Conservation (phyloP, 2,797 vertebrate genomes). For the Characodon lateralis region DNA sequence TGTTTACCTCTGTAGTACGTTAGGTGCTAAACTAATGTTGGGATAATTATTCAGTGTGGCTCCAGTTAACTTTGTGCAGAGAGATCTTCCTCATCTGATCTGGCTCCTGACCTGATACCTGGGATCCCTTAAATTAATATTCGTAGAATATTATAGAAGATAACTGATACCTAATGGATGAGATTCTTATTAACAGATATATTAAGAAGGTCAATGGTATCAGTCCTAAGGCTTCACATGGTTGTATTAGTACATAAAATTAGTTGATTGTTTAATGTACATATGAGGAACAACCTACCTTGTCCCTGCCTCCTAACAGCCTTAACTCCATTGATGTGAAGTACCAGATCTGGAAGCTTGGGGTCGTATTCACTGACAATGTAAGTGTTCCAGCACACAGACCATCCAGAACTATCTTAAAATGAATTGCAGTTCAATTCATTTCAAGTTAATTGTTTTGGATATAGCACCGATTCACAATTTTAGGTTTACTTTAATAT, state of each 20-base stretch:
- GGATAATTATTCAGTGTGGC: too few species aligned
- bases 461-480: not conserved
- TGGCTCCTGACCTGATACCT: too few species aligned
- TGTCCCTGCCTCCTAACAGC: slow-evolving; percentile 68
- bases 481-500: not conserved
- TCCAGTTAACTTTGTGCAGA: too few species aligned
- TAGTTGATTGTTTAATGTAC: not conserved
- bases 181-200: not conserved
- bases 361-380: slow-evolving; percentile 96
- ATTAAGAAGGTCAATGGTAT: not conserved
- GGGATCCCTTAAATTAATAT: too few species aligned
- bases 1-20: too few species aligned
- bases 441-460: not conserved
- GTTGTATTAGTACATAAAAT: not conserved
- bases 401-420: not conserved
- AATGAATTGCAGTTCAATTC: too few species aligned
- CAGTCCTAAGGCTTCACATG: not conserved
- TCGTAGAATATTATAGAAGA: too few species aligned
- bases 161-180: too few species aligned
- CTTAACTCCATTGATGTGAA: slow-evolving; percentile 94
- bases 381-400: slow-evolving; percentile 76
- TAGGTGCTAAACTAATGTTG: too few species aligned
- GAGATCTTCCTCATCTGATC: too few species aligned
- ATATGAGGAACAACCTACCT: not conserved
- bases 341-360: slow-evolving; percentile 98